Evolutionary conservation across 2,888 invertebrate genomes (phyloP).

Genomic region (Leptopilina drosophilae): DNA sequence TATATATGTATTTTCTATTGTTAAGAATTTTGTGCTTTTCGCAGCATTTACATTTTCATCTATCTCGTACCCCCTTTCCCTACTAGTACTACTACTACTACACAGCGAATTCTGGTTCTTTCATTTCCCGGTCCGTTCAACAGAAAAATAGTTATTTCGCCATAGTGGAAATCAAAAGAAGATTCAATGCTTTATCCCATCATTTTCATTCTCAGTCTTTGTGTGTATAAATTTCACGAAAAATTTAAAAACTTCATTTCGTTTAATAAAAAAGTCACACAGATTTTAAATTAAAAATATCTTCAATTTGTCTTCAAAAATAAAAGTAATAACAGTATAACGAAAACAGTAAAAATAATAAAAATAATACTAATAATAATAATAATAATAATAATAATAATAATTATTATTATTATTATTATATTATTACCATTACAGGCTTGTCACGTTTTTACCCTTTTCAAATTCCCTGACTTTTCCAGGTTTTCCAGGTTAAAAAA

Average conservation of each 20-base stretch:
- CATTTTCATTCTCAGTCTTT: constrained; percentile 4
- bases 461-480: too few species aligned
- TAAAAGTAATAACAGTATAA: too few species aligned
- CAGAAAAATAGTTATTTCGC: constrained; percentile 35
- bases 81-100: neutral
- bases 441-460: too few species aligned
- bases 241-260: neutral
- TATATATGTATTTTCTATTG: constrained; percentile 46
- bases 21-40: constrained; percentile 47
- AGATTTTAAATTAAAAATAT: neutral
- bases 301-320: neutral
- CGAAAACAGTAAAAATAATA: too few species aligned
- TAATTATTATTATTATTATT: too few species aligned
- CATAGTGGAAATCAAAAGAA: constrained; percentile 21
- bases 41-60: constrained; percentile 54
- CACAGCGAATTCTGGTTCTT: constrained; percentile 2
- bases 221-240: neutral
- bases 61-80: constrained; percentile 25
- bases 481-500: too few species aligned
- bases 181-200: neutral
- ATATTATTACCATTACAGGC: too few species aligned
- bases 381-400: too few species aligned
- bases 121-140: constrained; percentile 13
- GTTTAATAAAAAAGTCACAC: neutral
- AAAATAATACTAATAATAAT: too few species aligned